Evolutionary conservation across 2,797 vertebrate species (phyloP), one percentile per base, ranked within the genome.

Genomic region (Sebastes diploproa): DNA sequence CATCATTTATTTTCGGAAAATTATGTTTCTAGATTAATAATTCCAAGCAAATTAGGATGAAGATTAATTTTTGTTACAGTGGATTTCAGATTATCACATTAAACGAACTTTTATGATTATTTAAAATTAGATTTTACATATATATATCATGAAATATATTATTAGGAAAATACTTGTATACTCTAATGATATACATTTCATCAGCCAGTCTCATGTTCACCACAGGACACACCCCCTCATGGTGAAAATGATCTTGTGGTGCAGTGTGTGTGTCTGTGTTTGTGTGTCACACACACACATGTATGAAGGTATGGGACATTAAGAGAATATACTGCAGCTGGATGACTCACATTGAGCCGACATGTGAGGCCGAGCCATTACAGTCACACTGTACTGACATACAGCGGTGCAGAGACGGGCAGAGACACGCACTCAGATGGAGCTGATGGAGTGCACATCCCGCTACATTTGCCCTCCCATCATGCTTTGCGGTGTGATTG

Each of bases 401-500:
- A 75, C 78, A 75, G 80, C 55, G 4, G 69, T 11, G 22, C 68
- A 55, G 54, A 60, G 22, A 55, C 38, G 38, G 38, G 38, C 38
- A 56, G 23, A 58, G 14, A 32, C 32, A 10, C 72, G 69, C 12
- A 25, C 65, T 69, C 32, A 71, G 34, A 81, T 61, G 62, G 78
- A 72, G 72, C 54, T 81, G 79, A 89, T 71, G 65, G 85, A 86
- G 84, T 66, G 78, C 63, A 77, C 71, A 78, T 71, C 66, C 77
- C 6, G 18, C 56, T 63, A 62, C 79, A 76, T 46, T 63, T 22
- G 64, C 81, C 78, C 83, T 92, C 91, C 91, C 92, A 89, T 89
- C 72, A 85, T 79, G 90, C 92, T 75, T 80, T 92, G 92, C 87
- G 18, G 80, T n/a, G 30, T 91, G 88, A 93, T 80, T 82, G 89